Base-by-base conservation (phyloP, 1,140 invertebrate species). In the Diabrotica virgifera region DNA sequence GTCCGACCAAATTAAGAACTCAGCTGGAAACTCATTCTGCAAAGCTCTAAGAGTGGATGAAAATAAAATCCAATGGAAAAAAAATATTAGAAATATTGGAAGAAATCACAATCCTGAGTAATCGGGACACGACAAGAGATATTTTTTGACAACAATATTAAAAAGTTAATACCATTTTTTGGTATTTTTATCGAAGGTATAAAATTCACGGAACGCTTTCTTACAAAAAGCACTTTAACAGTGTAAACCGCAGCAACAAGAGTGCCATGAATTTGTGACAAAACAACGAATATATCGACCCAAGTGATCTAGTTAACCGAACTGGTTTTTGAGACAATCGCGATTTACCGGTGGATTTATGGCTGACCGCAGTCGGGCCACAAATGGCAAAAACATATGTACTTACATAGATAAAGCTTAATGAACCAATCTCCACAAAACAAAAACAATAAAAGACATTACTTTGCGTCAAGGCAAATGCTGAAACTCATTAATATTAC, bases 381-480 rank as follows among this genome's bases (percentile, higher is more conserved):
- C 46, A 62, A 62, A 54, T 56, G 61, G 61, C 61, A 62, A 56
- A 62, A 62, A 62, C 61, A 62, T 56, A 50, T 62, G 61, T 62
- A 62, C 61, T 62, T 62, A 62, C 61, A 62, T 62, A 62, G 61
- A 62, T 62, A 62, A 62, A 11, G 61, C 61, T 54, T 62, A 62
- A 62, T 62, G 61, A 62, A 62, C 61, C 61, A 62, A 62, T 62
- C 61, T 37, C 46, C 61, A 40, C 61, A 56, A 52, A 60, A 61
- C 61, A 62, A 62, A 62, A 62, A 62, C 61, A 62, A 62, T 62
- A 62, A 62, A 62, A 62, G 36, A 14, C 51, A 62, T 54, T 54
- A 62, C 61, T 62, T 62, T 62, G 61, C 52, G 61, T 62, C 61
- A 56, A 8, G 36, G 61, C 52, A 62, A 62, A 62, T 62, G 40